Evolutionary conservation across 2,888 invertebrate genomes (phyloP), one percentile per base, ranked within the genome.

Genomic region (Drosophila nr. medialis): DNA sequence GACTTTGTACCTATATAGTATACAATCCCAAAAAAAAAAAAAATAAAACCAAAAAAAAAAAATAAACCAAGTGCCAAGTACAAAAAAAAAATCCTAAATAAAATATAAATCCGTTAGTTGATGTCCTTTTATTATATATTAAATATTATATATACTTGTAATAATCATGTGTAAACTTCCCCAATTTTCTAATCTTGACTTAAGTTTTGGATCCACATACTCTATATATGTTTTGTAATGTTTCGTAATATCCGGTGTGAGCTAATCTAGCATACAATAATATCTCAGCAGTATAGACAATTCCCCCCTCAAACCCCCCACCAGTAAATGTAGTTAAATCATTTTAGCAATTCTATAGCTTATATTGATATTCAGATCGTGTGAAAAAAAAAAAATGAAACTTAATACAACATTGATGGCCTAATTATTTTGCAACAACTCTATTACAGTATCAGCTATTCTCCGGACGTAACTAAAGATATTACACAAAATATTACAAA

Each of bases 381-480:
- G 64, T 72, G 42, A 64, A 70, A 65, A 69, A 64, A 72, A 65
- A 69, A 66, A 40, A 27, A n/a, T 2, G 54, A 68, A 62, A 67
- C 53, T 48, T 62, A 75, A 38, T 61, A 66, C 53, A 15, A 80
- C 77, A 89, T 84, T 84, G 71, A 87, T 89, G 79, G 88, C 80
- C 75, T 90, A 90, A 84, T 88, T 86, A 89, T 88, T 89, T 85
- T 86, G 86, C 81, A 89, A 84, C 75, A 94, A 93, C 93, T 87
- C 87, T 91, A 94, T 95, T 95, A 92, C 95, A 95, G 95, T 94
- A 94, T 93, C 95, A 95, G 94, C 95, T 95, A 94, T 94, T 95
- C 94, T 94, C 95, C 93, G 94, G 95, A 93, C 94, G 94, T 94
- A 94, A 94, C 91, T 95, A 95, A 94, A 90, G 60, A 55, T 38